Base-by-base conservation (phyloP, 1,140 invertebrate genomes). In the Bombus cullumanus region DNA sequence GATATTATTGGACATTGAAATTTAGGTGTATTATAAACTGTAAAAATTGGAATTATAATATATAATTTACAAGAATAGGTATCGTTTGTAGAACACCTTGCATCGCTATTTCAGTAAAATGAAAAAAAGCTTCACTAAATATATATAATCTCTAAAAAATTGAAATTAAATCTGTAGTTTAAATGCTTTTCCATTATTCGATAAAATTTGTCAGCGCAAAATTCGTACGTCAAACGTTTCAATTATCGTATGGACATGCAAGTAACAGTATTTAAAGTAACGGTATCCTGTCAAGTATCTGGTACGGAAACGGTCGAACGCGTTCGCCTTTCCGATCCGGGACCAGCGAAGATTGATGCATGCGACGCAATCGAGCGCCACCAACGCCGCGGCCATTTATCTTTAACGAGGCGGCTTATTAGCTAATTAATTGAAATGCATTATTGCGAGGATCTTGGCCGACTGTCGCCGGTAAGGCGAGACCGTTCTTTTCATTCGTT, bases 381-480 rank as follows among this genome's bases (percentile, higher is more conserved):
- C 90, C 90, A 90, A 90, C 88, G 91, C 89, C 39, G 88, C 43
- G 77, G 59, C 78, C 86, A 79, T 83, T 86, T 89, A 88, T 90
- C 86, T 81, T 85, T 91, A 90, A 90, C 87, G 84, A 92, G 80
- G 73, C 81, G 15, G 89, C 81, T 92, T 89, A 92, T 91, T 90
- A 90, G 90, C 88, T 90, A 91, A 92, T 92, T 92, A 92, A 89
- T 91, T 85, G 78, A 86, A 80, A 86, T 83, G 84, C 85, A 81
- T 91, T 90, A 92, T 87, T 88, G 76, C 86, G 75, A 86, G 87
- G 90, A 86, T 87, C 83, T n/a, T 80, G 64, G 34, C 47, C 88
- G 88, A 69, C 85, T 82, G 90, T 87, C 88, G 69, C 76, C 90
- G 76, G 53, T 81, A 71, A 81, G 88, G 80, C 88, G 72, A 86